Evolutionary conservation across 2,113 vertebrate genomes (phyloP).

Genomic region (Trichomycterus rosablanca): DNA sequence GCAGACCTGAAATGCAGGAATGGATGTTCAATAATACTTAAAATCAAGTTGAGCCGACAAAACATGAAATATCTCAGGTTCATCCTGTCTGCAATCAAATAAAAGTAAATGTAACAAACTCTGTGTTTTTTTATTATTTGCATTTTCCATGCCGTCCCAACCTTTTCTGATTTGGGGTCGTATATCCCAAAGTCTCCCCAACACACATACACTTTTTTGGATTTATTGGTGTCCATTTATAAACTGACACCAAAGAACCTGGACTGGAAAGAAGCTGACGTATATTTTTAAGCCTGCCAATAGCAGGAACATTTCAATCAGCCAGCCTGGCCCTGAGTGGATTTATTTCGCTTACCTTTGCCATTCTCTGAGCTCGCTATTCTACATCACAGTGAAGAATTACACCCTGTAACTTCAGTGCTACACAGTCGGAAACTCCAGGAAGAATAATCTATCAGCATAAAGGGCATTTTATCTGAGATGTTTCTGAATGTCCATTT

Average conservation of each 20-base stretch:
- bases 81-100: too few species aligned
- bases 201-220: not conserved
- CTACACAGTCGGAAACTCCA: conserved; percentile 22
- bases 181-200: not conserved
- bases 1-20: too few species aligned
- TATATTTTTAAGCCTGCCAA: conserved; percentile 41
- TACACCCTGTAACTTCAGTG: conserved; percentile 12
- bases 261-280: conserved; percentile 43
- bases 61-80: too few species aligned
- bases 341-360: conserved; percentile 46
- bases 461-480: conserved; percentile 20
- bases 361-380: not conserved
- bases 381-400: conserved; percentile 6
- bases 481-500: conserved; percentile 29
- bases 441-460: conserved; percentile 14
- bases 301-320: conserved; percentile 29
- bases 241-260: conserved; percentile 38
- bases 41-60: too few species aligned
- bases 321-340: conserved; percentile 31
- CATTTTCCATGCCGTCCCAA: too few species aligned
- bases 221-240: conserved; percentile 47
- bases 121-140: too few species aligned
- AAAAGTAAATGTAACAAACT: too few species aligned
- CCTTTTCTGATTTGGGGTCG: too few species aligned
- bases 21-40: too few species aligned